Conservation (phyloP, 2,113 vertebrate genomes). For the Microcebus jonahi region DNA sequence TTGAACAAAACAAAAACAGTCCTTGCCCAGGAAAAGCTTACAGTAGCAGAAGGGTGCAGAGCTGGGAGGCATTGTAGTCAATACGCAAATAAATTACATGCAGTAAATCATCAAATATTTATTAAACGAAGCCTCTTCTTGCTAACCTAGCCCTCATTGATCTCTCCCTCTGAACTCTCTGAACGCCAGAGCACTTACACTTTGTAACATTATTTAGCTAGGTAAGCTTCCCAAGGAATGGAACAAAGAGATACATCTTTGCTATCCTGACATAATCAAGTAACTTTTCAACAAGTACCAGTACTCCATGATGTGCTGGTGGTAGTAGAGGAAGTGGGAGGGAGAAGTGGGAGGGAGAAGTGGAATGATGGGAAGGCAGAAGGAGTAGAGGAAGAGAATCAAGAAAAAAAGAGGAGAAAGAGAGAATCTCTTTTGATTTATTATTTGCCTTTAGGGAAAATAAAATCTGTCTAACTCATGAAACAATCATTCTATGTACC, state of each 20-base stretch:
- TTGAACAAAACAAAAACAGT: background rate
- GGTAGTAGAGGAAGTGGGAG: background rate
- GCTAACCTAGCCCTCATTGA: background rate
- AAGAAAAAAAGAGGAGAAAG: background rate
- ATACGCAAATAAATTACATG: background rate
- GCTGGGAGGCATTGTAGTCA: background rate
- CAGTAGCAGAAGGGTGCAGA: background rate
- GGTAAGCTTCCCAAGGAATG: background rate
- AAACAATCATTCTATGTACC: background rate
- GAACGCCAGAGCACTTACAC: background rate
- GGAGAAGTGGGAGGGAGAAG: too few species aligned
- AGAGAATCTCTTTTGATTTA: background rate
- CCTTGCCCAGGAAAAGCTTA: background rate
- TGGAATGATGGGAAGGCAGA: background rate
- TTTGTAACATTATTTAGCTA: background rate
- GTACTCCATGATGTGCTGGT: background rate
- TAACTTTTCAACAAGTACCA: background rate
- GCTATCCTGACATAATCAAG: background rate
- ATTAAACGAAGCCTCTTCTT: constrained; percentile 37
- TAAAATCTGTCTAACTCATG: background rate
- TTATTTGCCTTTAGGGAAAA: background rate
- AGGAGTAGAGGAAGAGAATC: background rate
- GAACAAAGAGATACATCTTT: background rate
- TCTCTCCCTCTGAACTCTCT: background rate
- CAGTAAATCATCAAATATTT: constrained; percentile 35